Evolutionary conservation across 2,888 invertebrate genomes (phyloP).

Genomic region (Epirrhoe alternata): DNA sequence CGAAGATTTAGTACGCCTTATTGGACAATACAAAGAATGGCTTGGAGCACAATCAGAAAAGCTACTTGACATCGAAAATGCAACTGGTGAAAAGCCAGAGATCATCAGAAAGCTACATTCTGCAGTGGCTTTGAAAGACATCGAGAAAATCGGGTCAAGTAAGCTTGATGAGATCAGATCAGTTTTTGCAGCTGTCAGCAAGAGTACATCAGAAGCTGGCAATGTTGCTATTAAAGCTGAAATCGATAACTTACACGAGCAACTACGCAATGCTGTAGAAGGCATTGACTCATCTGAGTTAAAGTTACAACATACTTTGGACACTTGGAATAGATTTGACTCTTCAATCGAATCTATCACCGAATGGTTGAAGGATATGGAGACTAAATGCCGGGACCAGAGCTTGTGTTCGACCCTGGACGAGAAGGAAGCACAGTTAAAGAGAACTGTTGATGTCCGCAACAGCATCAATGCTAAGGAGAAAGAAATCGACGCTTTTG

Average conservation of each 20-base stretch:
- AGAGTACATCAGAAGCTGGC: constrained; percentile 93
- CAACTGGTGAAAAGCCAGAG: constrained; percentile 93
- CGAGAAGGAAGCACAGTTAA: constrained; percentile 92
- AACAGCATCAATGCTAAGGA: constrained; percentile 92
- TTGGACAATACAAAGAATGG: constrained; percentile 93
- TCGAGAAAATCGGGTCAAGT: constrained; percentile 87
- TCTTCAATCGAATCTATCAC: constrained; percentile 91
- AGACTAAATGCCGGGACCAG: constrained; percentile 94
- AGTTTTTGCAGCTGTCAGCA: constrained; percentile 87
- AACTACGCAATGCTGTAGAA: constrained; percentile 87
- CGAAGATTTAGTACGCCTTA: constrained; percentile 90
- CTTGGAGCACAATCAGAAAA: constrained; percentile 92
- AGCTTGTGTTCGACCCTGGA: constrained; percentile 91
- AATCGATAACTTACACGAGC: constrained; percentile 88
- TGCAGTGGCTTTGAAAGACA: constrained; percentile 87
- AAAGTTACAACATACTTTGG: constrained; percentile 90
- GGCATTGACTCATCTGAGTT: constrained; percentile 89
- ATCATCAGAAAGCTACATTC: constrained; percentile 89
- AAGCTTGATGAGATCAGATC: constrained; percentile 89
- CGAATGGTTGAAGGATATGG: constrained; percentile 94
- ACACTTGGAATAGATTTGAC: constrained; percentile 96
- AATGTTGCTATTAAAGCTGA: constrained; percentile 90
- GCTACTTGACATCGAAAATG: constrained; percentile 91
- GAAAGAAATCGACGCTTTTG: constrained; percentile 93
- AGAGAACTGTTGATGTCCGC: constrained; percentile 89